Base-by-base conservation (phyloP, 2,113 vertebrate genomes). In the Callipepla californica region DNA sequence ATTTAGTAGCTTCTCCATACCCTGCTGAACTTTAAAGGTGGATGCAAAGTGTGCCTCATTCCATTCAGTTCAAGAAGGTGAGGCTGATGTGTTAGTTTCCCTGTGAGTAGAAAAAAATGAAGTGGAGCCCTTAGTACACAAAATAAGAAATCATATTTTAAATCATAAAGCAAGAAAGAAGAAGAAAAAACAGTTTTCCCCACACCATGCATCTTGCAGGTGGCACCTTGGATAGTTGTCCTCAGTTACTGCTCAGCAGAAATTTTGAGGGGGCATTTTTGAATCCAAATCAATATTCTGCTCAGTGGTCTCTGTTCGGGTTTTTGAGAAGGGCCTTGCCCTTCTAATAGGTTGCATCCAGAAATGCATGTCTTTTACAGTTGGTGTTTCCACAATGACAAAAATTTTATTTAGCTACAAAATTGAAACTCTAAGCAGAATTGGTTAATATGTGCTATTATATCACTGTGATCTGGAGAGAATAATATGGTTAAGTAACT, bases 131-230 rank as follows among this genome's bases (percentile, higher is more conserved):
- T 74, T 82, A 62, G 68, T 85, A 48, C 38, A 72, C n/a, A 53
- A 69, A 69, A 81, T 44, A 63, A 66, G 7, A 34, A 85, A 63
- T 34, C 17, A 23, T 26, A 78, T 85, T 85, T 93, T 69, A 28
- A 26, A 36, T 81, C 40, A 75, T 36, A 78, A 89, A 80, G 22
- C 9, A 59, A 81, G 53, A 38, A 4, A 6, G 36, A 23, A 30
- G 7, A 9, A 6, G 7, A 4, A 5, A 12, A 23, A 2, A 0
- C 2, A 58, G 5, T 30, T 66, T 82, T 8, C 5, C n/a, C 28
- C 65, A 20, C 32, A 23, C 6, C 34, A 34, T 73, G 18, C 23
- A 13, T 75, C 73, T 78, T 57, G 26, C 47, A 69, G 38, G 34
- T 65, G 47, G 55, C 9, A 25, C 9, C 36, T 38, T 38, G 25